phyloP scores from a whole-genome alignment of 2,797 vertebrate genomes.

The Champsocephalus gunnari region DNA sequence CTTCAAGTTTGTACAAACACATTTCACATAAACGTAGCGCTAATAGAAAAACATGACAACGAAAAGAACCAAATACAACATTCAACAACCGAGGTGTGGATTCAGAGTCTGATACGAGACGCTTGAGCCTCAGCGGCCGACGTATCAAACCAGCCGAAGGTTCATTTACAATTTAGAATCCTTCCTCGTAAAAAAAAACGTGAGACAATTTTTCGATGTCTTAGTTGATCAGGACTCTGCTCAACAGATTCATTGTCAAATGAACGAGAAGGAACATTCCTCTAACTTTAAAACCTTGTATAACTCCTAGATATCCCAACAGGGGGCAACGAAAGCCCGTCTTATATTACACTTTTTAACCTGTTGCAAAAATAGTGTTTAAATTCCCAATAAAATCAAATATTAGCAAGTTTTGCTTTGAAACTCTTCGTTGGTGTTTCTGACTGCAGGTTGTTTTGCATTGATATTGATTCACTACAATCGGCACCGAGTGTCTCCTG shows the following conservation, averaged over 20 bases:
- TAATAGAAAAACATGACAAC: constrained; percentile 31
- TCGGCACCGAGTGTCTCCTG: background rate
- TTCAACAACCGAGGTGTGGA: background rate
- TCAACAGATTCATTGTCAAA: background rate
- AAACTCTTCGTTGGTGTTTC: constrained; percentile 10
- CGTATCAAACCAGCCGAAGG: background rate
- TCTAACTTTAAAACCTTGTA: too few relatives aligned
- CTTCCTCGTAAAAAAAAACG: too few relatives aligned
- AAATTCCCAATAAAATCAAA: too few relatives aligned
- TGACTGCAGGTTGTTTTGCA: background rate
- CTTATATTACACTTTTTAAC: too few relatives aligned
- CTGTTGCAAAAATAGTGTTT: background rate
- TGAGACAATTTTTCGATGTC: background rate
- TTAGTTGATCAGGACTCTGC: background rate
- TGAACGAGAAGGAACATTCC: background rate
- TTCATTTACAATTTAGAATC: background rate
- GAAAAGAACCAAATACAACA: constrained; percentile 46
- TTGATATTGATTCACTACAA: background rate
- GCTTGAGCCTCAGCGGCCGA: too few relatives aligned
- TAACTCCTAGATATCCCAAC: too few relatives aligned
- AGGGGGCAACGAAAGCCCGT: too few relatives aligned
- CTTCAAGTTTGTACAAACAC: constrained; percentile 55
- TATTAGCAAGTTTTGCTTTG: background rate
- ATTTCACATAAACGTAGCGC: constrained; percentile 30
- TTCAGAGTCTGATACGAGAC: background rate